Evolutionary conservation across 2,888 invertebrate genomes (phyloP), one percentile per base, ranked within the genome.

Genomic region (Cyclophora punctaria): DNA sequence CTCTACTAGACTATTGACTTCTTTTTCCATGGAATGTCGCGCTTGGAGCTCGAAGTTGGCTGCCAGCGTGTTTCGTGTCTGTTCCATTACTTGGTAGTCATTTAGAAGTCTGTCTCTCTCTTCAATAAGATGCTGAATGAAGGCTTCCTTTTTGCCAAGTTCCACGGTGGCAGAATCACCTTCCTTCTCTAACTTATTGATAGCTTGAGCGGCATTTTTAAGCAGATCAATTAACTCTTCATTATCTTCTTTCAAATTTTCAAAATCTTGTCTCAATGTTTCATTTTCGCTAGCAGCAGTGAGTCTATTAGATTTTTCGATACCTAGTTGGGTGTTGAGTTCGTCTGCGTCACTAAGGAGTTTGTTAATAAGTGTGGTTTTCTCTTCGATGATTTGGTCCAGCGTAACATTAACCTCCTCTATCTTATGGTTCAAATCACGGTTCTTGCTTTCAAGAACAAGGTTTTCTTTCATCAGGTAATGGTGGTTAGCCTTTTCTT

Each of bases 1-100:
- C 5, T 59, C 52, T 34, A 51, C 50, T 48, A 70, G 37, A 45
- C 50, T 51, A 48, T 62, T 57, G 50, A 65, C 71, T 46, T 69
- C 71, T 0, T 45, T 64, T 54, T 69, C 68, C 7, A 20, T 7
- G 35, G 2, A 4, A 20, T 43, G 41, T 20, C 20, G 20, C 20
- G 20, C 20, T 20, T 20, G 20, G 20, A 20, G 20, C 20, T 20
- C 20, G 20, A 20, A 20, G 20, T 20, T 20, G 20, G 20, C 20
- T 20, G 20, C 20, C 20, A 20, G 20, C 20, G 20, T 20, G 20
- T 20, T 20, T 20, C 20, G 20, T 20, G 20, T 20, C 20, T 20
- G 20, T 20, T 20, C 20, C 20, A 20, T 20, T 20, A 20, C 20
- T 20, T 20, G 20, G 20, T 20, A 20, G 4, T 37, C 37, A 37